A percentile compares a stretch with the other conserved stretches of the same genome.
These are phyloP conservation scores for Siphlonurus alternatus DNA, from an alignment of 2,888 invertebrate genomes.

Conservation along the genomic window DNA sequence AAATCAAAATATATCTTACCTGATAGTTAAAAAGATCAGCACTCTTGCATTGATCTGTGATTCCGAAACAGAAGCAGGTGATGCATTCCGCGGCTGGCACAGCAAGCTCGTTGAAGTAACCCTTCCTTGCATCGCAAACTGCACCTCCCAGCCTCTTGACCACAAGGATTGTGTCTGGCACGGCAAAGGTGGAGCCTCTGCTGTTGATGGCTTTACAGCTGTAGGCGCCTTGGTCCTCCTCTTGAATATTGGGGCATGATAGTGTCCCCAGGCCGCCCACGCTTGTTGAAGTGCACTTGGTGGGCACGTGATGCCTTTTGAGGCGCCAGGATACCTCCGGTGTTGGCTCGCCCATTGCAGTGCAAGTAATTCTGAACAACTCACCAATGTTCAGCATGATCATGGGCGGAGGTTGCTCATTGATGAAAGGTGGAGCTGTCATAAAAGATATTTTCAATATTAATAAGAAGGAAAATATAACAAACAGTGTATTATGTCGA, in stretches of 20 bases:
- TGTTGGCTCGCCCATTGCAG: conserved; percentile 73
- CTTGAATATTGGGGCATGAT: conserved; percentile 48
- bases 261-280: conserved; percentile 66
- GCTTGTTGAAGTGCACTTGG: conserved; percentile 54
- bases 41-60: conserved; percentile 65
- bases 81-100: conserved; percentile 66
- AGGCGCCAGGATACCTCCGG: conserved; percentile 90
- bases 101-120: conserved; percentile 71
- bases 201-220: conserved; percentile 93
- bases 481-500: no score
- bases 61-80: conserved; percentile 92
- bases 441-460: no score
- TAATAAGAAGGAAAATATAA: no score
- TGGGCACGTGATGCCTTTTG: conserved; percentile 89
- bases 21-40: conserved; percentile 69
- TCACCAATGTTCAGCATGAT: conserved; percentile 51
- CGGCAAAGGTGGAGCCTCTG: conserved; percentile 66
- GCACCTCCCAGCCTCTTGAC: conserved; percentile 36
- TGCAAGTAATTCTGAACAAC: conserved; percentile 60
- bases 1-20: no score
- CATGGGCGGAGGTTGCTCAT: conserved; percentile 56
- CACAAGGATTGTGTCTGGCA: conserved; percentile 76
- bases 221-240: conserved; percentile 83
- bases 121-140: conserved; percentile 48
- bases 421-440: conserved; percentile 49